Conservation (phyloP, 2,113 vertebrate species). For the Todiramphus saurophagus region DNA sequence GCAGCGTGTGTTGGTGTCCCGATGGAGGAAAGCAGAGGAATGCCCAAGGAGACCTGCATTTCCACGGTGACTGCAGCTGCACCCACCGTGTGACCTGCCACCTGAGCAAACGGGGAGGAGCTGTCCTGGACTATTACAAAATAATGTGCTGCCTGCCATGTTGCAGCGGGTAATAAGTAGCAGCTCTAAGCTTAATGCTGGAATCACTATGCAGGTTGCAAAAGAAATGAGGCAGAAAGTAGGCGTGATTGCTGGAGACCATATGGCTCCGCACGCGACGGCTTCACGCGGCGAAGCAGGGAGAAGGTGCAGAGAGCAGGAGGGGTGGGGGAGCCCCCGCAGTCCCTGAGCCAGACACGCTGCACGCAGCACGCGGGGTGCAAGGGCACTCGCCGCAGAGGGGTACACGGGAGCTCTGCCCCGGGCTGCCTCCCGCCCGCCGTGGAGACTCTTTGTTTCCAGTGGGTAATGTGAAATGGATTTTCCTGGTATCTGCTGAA, state of each 20-base stretch:
- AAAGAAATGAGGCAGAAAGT: conserved; percentile 10
- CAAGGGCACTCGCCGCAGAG: no score
- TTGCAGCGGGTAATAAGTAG: background rate
- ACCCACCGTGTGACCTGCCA: background rate
- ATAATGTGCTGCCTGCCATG: background rate
- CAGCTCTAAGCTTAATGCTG: background rate
- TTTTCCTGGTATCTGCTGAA: background rate
- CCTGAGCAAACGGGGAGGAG: background rate
- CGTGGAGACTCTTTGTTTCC: background rate
- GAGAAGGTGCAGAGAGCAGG: background rate
- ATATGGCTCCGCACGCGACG: background rate
- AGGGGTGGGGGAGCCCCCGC: background rate
- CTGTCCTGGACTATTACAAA: background rate
- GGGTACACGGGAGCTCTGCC: accelerated
- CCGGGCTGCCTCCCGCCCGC: background rate
- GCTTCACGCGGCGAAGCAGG: background rate
- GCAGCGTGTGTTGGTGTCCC: accelerated
- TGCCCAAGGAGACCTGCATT: accelerated
- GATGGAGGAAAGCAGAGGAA: background rate
- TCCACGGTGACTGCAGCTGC: background rate
- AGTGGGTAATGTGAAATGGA: background rate
- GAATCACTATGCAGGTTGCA: background rate
- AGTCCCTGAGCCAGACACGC: accelerated
- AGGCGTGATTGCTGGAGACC: background rate
- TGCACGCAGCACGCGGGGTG: background rate